Evolutionary conservation across 2,888 invertebrate genomes (phyloP).

Genomic region (Conomelus anceps): DNA sequence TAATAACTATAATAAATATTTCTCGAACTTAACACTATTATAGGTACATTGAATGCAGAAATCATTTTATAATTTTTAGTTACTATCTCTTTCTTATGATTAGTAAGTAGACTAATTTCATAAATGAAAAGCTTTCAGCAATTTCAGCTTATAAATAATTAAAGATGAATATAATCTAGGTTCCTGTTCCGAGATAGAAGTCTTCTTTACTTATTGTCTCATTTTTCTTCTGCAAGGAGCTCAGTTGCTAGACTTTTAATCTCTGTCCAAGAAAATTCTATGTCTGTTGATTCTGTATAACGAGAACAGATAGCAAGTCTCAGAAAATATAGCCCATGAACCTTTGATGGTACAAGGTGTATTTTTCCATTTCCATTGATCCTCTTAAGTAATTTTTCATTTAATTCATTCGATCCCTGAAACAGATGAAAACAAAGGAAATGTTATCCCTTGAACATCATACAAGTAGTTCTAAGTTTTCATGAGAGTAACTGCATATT

Average conservation of each 20-base stretch:
- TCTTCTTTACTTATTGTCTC: neutral
- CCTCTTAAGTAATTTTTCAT: slow-evolving; percentile 70
- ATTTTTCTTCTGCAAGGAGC: slow-evolving; percentile 24
- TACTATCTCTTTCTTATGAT: neutral
- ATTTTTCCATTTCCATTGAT: slow-evolving; percentile 88
- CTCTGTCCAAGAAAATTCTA: slow-evolving; percentile 81
- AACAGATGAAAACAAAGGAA: slow-evolving; percentile 23
- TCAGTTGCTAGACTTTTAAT: slow-evolving; percentile 49
- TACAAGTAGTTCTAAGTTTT: too few relatives aligned
- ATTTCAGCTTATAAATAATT: neutral
- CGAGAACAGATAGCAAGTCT: slow-evolving; percentile 87
- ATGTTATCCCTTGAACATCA: neutral
- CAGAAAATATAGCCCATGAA: slow-evolving; percentile 75
- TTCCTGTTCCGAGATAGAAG: too few relatives aligned
- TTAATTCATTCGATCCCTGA: slow-evolving; percentile 68
- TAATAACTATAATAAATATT: too few relatives aligned
- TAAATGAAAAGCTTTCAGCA: neutral
- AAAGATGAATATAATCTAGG: neutral
- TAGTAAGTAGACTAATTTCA: neutral
- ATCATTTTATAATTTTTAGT: neutral
- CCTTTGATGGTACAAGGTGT: slow-evolving; percentile 86
- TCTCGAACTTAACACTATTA: neutral
- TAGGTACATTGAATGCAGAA: neutral
- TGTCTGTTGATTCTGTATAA: slow-evolving; percentile 70
- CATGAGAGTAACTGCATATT: too few relatives aligned